Conservation (phyloP, 2,797 vertebrate genomes). For the Argentina silus region DNA sequence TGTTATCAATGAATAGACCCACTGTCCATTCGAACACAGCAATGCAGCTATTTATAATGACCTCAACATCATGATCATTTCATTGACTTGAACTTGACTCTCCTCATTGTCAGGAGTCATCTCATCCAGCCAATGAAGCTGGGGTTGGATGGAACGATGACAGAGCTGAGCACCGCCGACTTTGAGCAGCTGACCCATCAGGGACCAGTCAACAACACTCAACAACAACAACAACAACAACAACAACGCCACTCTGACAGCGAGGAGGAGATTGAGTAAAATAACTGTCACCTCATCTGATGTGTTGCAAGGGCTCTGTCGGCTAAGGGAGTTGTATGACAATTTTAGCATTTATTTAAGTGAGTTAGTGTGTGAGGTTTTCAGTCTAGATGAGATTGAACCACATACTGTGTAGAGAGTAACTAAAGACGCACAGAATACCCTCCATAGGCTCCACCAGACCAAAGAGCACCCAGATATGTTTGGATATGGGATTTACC, state of each 20-base stretch:
- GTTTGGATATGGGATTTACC: too few species aligned
- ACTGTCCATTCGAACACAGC: not conserved
- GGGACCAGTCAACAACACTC: conserved; percentile 51
- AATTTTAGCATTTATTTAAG: too few species aligned
- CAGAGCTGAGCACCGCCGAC: conserved; percentile 78
- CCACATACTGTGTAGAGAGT: too few species aligned
- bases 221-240: not conserved
- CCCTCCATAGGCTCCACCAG: too few species aligned
- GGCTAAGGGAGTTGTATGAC: not conserved
- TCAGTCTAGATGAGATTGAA: not conserved
- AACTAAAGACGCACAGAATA: too few species aligned
- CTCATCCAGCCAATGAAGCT: conserved; percentile 92
- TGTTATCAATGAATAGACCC: not conserved
- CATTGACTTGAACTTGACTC: not conserved
- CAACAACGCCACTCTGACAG: not conserved
- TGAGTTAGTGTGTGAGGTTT: not conserved
- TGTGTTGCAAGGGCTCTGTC: not conserved
- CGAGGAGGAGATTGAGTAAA: not conserved
- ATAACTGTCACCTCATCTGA: not conserved
- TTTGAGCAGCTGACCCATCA: conserved; percentile 73
- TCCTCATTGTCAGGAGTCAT: conserved; percentile 73
- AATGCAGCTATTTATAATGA: not conserved
- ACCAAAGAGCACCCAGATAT: too few species aligned
- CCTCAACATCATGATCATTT: not conserved
- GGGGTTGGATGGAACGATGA: conserved; percentile 84